Evolutionary conservation across 2,113 vertebrate genomes (phyloP), one percentile per base, ranked within the genome.

Genomic region (Mesoclemmys tuberculata): DNA sequence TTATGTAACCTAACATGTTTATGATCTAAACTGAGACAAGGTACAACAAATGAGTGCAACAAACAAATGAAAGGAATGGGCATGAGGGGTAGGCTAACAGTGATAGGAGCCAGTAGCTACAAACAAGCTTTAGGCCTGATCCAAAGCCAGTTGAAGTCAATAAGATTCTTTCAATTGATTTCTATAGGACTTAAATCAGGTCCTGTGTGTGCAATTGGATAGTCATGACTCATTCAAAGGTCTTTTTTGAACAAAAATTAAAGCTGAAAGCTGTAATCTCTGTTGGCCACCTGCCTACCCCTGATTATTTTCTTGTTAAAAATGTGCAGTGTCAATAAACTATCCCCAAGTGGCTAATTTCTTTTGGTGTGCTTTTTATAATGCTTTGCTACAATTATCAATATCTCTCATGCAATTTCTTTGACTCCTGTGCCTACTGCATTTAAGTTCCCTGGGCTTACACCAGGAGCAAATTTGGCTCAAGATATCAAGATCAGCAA

Each of bases 341-440:
- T 41, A 2, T 78, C 54, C 22, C 3, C 8, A 68, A 68, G 18
- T 68, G 82, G 10, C 35, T 31, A 31, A 21, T 29, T 64, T 61
- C 84, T 91, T 89, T 46, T 64, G 46, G 29, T 78, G 46, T 38
- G 3, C 16, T 92, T n/a, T 31, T 35, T 35, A 4, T 87, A 79
- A 26, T 85, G 27, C 12, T 71, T 90, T 91, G 19, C 5, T 92
- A 24, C 5, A 44, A 41, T 78, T 82, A 75, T 49, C 9, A 56
- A 27, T 64, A 29, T 0, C 14, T 3, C 13, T 21, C 61, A 35
- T n/a, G 13, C 58, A 78, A 4, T 0, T 5, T 2, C 51, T 6
- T 11, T 82, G 71, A 44, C 12, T 88, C 24, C 4, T 10, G 77
- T 85, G 82, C 21, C 83, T 88, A 18, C 54, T 71, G 58, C 27